These are phyloP conservation scores for Rhagoletis pomonella DNA, from an alignment of 1,140 invertebrate genomes.

Conservation along the genomic window DNA sequence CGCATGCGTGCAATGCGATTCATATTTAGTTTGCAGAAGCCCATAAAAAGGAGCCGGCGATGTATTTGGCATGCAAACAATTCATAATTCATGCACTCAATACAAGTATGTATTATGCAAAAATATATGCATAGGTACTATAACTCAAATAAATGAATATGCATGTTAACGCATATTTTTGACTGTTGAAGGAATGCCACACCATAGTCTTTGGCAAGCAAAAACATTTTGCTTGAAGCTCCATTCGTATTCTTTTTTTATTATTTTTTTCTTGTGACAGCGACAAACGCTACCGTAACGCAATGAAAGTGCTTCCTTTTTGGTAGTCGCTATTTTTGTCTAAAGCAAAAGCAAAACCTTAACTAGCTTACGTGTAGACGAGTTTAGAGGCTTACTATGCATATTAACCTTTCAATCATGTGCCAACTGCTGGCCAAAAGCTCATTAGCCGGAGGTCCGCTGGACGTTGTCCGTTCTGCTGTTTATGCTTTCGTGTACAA, in stretches of 20 bases:
- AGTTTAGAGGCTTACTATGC: background rate
- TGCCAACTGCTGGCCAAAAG: conserved; percentile 18
- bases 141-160: background rate
- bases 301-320: conserved; percentile 38
- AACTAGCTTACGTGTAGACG: background rate
- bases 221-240: background rate
- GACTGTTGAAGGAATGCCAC: background rate
- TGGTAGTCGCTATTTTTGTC: background rate
- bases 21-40: background rate
- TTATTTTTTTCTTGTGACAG: background rate
- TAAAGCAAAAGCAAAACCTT: background rate
- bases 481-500: conserved; percentile 1
- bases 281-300: background rate
- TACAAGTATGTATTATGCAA: conserved; percentile 46
- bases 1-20: background rate
- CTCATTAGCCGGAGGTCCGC: background rate
- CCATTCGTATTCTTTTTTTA: background rate
- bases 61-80: conserved; percentile 2
- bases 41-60: background rate
- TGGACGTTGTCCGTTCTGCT: background rate
- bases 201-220: background rate
- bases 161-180: background rate
- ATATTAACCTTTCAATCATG: conserved; percentile 47
- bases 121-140: background rate
- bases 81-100: background rate